These are phyloP conservation scores for Tipula vernalis DNA, from an alignment of 2,888 invertebrate species.

Conservation along the genomic window DNA sequence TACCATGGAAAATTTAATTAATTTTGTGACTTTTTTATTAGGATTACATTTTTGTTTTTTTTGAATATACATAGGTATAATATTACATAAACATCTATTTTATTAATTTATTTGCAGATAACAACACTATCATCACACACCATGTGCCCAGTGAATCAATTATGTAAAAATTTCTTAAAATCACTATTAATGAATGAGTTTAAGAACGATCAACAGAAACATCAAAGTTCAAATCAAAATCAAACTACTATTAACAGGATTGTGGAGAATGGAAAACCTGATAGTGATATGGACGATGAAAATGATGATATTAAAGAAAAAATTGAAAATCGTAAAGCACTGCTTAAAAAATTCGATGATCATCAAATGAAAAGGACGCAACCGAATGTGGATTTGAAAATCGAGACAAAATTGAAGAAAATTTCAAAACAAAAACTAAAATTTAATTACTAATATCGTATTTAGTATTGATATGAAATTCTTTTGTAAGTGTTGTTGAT, in stretches of 20 bases:
- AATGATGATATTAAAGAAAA: background rate
- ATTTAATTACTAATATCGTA: constrained; percentile 20
- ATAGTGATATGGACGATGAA: background rate
- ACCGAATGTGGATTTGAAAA: constrained; percentile 5
- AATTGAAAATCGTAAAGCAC: background rate
- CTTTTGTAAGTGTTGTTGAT: background rate
- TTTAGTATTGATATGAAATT: background rate
- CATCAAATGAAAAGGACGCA: background rate
- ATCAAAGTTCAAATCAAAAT: background rate
- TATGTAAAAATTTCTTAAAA: constrained; percentile 20
- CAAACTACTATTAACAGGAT: background rate
- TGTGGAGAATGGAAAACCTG: background rate
- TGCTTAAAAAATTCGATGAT: background rate
- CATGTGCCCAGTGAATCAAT: constrained; percentile 31
- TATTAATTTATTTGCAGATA: constrained; percentile 22
- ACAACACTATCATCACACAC: constrained; percentile 32
- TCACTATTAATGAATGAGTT: constrained; percentile 11
- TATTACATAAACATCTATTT: background rate
- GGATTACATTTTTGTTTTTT: too few species aligned
- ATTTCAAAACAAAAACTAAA: constrained; percentile 20
- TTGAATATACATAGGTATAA: background rate
- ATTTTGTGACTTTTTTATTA: background rate
- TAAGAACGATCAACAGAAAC: background rate
- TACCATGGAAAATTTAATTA: background rate
- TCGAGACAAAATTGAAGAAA: constrained; percentile 22